Conservation (phyloP, 2,113 vertebrate species). For the Melanerpes formicivorus region DNA sequence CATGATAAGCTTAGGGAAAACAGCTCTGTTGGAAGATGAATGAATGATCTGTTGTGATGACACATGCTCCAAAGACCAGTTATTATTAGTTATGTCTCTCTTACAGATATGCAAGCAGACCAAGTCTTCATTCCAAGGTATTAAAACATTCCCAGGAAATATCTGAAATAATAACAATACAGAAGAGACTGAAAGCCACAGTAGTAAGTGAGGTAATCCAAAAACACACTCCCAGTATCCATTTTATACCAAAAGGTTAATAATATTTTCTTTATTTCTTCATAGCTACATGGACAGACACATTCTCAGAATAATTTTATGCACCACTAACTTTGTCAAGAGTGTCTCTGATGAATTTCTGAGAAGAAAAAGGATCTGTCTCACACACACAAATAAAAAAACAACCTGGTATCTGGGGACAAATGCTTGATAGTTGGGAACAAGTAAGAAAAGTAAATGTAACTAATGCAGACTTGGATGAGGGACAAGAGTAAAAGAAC, state of each 20-base stretch:
- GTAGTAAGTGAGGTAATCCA: background rate
- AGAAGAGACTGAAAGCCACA: background rate
- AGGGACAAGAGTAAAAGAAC: conserved; percentile 18
- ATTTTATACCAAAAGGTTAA: background rate
- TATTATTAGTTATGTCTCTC: conserved; percentile 1
- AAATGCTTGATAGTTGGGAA: background rate
- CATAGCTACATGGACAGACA: background rate
- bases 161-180: conserved; percentile 28
- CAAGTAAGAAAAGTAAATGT: background rate
- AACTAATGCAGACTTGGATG: conserved; percentile 6
- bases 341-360: background rate
- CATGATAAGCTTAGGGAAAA: background rate
- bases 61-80: background rate
- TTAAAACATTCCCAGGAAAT: conserved; percentile 21
- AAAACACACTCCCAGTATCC: background rate
- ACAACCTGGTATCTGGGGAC: background rate
- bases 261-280: background rate
- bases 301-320: conserved; percentile 21
- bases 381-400: background rate
- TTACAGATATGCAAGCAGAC: background rate
- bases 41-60: conserved; percentile 1
- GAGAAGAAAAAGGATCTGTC: background rate
- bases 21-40: background rate
- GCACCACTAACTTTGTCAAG: background rate
- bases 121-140: background rate